Conservation (phyloP, 92 coral and sea anemone species). For the Nematostella vectensis region DNA sequence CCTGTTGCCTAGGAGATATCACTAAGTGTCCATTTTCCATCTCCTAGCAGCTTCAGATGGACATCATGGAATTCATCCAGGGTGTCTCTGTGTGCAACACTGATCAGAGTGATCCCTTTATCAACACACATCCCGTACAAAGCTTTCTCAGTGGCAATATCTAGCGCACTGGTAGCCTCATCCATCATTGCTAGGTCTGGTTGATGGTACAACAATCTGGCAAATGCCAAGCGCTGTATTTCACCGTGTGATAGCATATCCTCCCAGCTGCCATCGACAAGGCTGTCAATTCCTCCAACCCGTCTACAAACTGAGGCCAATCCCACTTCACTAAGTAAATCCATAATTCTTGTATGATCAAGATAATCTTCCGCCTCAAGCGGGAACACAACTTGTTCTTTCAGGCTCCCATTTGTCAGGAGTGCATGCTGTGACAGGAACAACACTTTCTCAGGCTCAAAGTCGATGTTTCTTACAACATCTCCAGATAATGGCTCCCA, state of each 20-base stretch:
- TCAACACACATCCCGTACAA: conserved; percentile 59
- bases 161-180: conserved; percentile 97
- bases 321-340: conserved; percentile 55
- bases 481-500: conserved; percentile 78
- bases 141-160: conserved; percentile 50
- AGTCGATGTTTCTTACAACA: conserved; percentile 34
- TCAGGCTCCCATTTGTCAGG: conserved; percentile 79
- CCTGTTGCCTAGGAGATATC: too few species aligned
- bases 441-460: conserved; percentile 35
- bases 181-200: conserved; percentile 80
- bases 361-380: conserved; percentile 38
- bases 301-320: conserved; percentile 51
- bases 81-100: conserved; percentile 76
- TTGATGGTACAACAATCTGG: conserved; percentile 76
- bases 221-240: conserved; percentile 92
- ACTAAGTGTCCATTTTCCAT: conserved; percentile 57
- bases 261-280: conserved; percentile 83
- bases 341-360: conserved; percentile 49
- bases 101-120: conserved; percentile 61
- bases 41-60: conserved; percentile 49
- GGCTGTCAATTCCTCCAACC: conserved; percentile 64
- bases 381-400: conserved; percentile 67
- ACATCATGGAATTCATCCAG: conserved; percentile 53
- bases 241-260: conserved; percentile 95
- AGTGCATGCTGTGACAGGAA: conserved; percentile 83